phyloP scores from a whole-genome alignment of 1,140 invertebrate genomes.

The Lepidotrigona ventralis region DNA sequence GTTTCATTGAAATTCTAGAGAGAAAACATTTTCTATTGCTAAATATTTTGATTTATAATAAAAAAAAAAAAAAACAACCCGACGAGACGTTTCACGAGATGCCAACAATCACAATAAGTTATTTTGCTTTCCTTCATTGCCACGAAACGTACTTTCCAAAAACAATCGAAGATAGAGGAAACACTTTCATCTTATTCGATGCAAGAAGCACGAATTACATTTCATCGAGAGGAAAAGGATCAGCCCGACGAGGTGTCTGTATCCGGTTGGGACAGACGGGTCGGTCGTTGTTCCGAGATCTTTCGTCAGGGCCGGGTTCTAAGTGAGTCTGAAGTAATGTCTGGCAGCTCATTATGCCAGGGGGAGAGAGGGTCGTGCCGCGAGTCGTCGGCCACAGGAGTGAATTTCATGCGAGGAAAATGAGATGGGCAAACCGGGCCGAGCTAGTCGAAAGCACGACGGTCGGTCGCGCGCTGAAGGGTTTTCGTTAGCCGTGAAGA shows the following conservation, averaged over 20 bases:
- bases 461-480: neutral
- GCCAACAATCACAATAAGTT: too few species aligned
- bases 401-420: conserved; percentile 34
- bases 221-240: neutral
- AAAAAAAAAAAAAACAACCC: too few species aligned
- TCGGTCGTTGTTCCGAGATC: conserved; percentile 13
- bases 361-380: conserved; percentile 2
- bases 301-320: conserved; percentile 4
- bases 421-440: neutral
- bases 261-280: neutral
- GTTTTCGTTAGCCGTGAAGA: conserved; percentile 33
- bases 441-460: too few species aligned
- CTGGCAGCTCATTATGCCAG: conserved; percentile 53
- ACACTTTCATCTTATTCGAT: neutral
- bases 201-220: neutral
- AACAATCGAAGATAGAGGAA: neutral
- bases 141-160: too few species aligned
- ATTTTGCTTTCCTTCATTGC: neutral
- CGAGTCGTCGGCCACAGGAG: conserved; percentile 10
- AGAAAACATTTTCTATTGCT: too few species aligned
- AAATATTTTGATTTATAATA: too few species aligned
- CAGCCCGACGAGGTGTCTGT: neutral
- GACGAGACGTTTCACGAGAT: too few species aligned
- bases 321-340: conserved; percentile 38
- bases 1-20: too few species aligned